A percentile compares a stretch with the other conserved stretches of the same genome.
These are phyloP conservation scores for Gallinago nigripennis DNA, from an alignment of 2,797 vertebrate genomes.

Conservation along the genomic window DNA sequence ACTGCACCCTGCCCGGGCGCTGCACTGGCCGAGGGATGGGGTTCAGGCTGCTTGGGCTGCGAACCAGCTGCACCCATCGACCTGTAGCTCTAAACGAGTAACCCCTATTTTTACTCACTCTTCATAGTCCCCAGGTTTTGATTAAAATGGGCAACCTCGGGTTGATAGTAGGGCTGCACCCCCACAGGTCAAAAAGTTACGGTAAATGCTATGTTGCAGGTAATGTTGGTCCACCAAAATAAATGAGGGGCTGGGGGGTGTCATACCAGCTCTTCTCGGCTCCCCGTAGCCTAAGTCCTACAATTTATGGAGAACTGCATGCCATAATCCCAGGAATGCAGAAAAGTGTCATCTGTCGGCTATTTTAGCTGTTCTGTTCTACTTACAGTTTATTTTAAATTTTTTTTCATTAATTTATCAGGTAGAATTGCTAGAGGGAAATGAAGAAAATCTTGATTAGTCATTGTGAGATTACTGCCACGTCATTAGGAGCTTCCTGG, in stretches of 20 bases:
- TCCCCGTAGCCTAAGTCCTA: neutral
- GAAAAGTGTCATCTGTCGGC: fast-evolving
- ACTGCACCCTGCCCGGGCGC: neutral
- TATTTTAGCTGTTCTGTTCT: neutral
- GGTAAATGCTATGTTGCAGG: too few relatives aligned
- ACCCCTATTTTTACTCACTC: fast-evolving
- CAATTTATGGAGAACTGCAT: neutral
- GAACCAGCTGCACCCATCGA: neutral
- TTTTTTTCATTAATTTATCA: neutral
- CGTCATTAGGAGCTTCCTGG: slow-evolving; percentile 1
- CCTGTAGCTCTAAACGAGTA: neutral
- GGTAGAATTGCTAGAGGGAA: neutral
- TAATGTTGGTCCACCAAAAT: neutral
- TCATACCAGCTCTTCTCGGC: too few relatives aligned
- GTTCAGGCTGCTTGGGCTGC: too few relatives aligned
- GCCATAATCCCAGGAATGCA: neutral
- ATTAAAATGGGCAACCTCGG: neutral
- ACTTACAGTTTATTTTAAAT: neutral
- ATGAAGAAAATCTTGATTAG: neutral
- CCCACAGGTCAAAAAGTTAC: neutral
- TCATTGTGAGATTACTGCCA: neutral
- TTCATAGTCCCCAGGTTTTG: fast-evolving
- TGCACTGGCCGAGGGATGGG: too few relatives aligned
- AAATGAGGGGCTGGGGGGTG: fast-evolving
- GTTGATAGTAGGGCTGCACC: neutral